Evolutionary conservation across 92 coral and sea anemone species (phyloP).

Genomic region (Phenganax subtilis): DNA sequence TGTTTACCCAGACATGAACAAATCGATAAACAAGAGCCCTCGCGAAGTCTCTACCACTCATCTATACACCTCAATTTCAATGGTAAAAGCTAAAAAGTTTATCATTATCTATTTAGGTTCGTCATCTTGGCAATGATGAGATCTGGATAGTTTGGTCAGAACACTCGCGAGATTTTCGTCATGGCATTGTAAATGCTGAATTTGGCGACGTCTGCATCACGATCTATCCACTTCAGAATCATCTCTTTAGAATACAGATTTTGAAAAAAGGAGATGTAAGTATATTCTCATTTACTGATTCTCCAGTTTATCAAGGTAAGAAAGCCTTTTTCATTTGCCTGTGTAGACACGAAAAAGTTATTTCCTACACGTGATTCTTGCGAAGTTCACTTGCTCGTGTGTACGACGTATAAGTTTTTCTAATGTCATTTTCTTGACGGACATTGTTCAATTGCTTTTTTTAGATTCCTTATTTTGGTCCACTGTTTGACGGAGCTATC

Average conservation of each 20-base stretch:
- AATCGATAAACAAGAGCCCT: no score
- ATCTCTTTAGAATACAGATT: constrained; percentile 84
- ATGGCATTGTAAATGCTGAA: constrained; percentile 95
- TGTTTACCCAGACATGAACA: no score
- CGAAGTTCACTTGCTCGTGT: no score
- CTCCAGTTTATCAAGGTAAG: no score
- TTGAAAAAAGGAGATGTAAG: constrained; percentile 87
- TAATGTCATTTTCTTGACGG: neutral
- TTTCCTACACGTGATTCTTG: no score
- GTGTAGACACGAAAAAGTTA: no score
- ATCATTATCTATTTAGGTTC: constrained; percentile 55
- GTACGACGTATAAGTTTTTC: neutral
- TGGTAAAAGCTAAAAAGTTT: neutral
- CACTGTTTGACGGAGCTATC: constrained; percentile 89
- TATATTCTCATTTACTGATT: neutral
- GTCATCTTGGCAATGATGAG: constrained; percentile 97
- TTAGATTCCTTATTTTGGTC: constrained; percentile 89
- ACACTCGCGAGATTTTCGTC: constrained; percentile 86
- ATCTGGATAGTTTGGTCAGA: constrained; percentile 98
- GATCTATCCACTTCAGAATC: constrained; percentile 84
- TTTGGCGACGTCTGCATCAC: constrained; percentile 87
- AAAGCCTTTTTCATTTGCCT: no score
- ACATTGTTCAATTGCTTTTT: neutral
- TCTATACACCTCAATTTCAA: no score
- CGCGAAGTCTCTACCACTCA: no score